Percentiles rank a stretch among this genome's conserved stretches.
Evolutionary conservation across 2,113 vertebrate species (phyloP).

Genomic region (Oostethus manadensis): DNA sequence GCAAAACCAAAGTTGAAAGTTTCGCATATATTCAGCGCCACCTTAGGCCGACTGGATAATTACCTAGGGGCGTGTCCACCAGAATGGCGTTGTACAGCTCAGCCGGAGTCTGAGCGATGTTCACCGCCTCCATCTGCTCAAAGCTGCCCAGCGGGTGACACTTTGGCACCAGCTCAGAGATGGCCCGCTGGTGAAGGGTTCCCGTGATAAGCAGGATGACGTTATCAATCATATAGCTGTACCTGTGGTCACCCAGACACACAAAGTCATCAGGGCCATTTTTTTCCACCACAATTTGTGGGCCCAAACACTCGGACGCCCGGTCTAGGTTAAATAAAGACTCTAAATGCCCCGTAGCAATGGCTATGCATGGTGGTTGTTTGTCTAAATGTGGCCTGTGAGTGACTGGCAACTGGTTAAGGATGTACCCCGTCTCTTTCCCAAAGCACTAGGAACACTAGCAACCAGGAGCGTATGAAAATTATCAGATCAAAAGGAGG

Average conservation of each 20-base stretch:
- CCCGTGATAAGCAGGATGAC: conserved; percentile 97
- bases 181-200: conserved; percentile 93
- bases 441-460: too few species aligned
- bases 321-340: too few species aligned
- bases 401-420: not conserved
- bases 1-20: not conserved
- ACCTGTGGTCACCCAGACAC: conserved; percentile 65
- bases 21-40: not conserved
- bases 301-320: not conserved
- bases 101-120: conserved; percentile 95
- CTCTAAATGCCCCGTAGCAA: too few species aligned
- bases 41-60: not conserved
- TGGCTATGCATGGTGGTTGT: not conserved
- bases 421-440: too few species aligned
- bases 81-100: conserved; percentile 98
- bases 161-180: conserved; percentile 93
- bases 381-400: not conserved
- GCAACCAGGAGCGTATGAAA: too few species aligned
- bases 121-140: conserved; percentile 98
- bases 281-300: not conserved
- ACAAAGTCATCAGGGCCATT: not conserved
- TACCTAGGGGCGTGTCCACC: conserved; percentile 95
- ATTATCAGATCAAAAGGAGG: too few species aligned
- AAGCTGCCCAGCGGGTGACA: conserved; percentile 97
- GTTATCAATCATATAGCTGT: conserved; percentile 99